Percentiles rank a stretch among this genome's conserved stretches.
Evolutionary conservation across 2,113 vertebrate species (phyloP).

Genomic region (Dicrurus megarhynchus): DNA sequence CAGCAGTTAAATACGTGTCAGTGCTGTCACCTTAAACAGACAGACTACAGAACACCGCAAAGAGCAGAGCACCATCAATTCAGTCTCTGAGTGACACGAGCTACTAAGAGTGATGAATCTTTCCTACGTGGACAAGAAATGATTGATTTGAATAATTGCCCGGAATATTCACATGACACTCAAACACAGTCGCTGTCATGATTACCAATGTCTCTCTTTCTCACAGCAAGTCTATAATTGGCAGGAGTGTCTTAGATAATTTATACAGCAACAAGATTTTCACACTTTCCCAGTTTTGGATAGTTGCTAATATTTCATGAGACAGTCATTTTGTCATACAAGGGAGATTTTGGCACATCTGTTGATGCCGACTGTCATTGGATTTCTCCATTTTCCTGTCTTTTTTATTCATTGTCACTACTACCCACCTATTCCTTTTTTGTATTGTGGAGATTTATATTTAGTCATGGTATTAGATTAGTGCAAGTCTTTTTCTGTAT

Average conservation of each 20-base stretch:
- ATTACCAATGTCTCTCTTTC: slow-evolving; percentile 48
- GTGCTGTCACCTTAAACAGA: neutral
- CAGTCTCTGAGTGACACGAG: neutral
- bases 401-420: neutral
- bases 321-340: slow-evolving; percentile 35
- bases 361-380: neutral
- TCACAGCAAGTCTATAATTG: slow-evolving; percentile 47
- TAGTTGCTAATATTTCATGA: slow-evolving; percentile 56
- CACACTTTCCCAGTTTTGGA: slow-evolving; percentile 31
- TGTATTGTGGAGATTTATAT: neutral
- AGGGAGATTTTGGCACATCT: neutral
- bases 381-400: neutral
- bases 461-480: neutral
- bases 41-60: neutral
- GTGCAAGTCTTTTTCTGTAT: neutral
- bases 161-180: neutral
- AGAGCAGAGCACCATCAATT: slow-evolving; percentile 1
- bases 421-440: neutral
- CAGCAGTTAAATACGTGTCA: neutral
- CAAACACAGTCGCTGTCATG: slow-evolving; percentile 6
- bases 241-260: slow-evolving; percentile 47
- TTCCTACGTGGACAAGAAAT: neutral
- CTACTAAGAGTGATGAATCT: slow-evolving; percentile 40
- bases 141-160: slow-evolving; percentile 55
- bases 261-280: slow-evolving; percentile 54